Conservation (phyloP, 92 coral and sea anemone genomes). For the Plumapathes pennacea region DNA sequence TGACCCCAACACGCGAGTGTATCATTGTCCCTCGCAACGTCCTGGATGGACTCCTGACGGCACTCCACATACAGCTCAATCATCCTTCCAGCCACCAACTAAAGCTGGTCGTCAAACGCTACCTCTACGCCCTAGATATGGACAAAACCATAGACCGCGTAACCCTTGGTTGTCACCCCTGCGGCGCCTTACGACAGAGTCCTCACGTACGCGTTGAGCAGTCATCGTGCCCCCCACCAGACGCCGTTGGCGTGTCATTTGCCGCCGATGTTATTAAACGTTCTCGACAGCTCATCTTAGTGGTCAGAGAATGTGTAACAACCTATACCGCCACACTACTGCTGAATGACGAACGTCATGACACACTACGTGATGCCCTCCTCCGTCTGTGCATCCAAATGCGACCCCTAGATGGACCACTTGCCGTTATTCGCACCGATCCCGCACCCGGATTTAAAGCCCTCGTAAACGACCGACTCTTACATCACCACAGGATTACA, state of each 20-base stretch:
- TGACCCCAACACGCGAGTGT: slow-evolving; percentile 46
- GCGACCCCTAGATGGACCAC: slow-evolving; percentile 41
- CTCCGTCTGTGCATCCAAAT: slow-evolving; percentile 31
- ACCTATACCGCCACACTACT: slow-evolving; percentile 44
- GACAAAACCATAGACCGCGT: slow-evolving; percentile 50
- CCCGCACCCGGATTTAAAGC: slow-evolving; percentile 28
- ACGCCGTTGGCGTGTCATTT: slow-evolving; percentile 36
- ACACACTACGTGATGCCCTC: slow-evolving; percentile 30
- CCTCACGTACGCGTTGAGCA: slow-evolving; percentile 42
- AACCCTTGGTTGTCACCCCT: slow-evolving; percentile 33
- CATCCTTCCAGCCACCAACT: slow-evolving; percentile 58
- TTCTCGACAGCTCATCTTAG: slow-evolving; percentile 48
- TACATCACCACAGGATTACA: slow-evolving; percentile 30
- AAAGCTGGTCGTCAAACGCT: slow-evolving; percentile 45
- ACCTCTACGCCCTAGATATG: slow-evolving; percentile 52
- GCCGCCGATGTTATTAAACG: slow-evolving; percentile 55
- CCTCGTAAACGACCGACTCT: slow-evolving; percentile 5
- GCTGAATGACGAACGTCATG: slow-evolving; percentile 37
- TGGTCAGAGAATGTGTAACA: slow-evolving; percentile 35
- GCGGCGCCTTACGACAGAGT: slow-evolving; percentile 38
- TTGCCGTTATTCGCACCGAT: slow-evolving; percentile 27
- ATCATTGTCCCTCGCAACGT: slow-evolving; percentile 52
- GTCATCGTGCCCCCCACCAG: slow-evolving; percentile 43
- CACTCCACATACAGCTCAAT: slow-evolving; percentile 52
- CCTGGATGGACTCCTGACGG: slow-evolving; percentile 55